Base-by-base conservation (phyloP, 2,113 vertebrate genomes). In the Peromyscus leucopus region DNA sequence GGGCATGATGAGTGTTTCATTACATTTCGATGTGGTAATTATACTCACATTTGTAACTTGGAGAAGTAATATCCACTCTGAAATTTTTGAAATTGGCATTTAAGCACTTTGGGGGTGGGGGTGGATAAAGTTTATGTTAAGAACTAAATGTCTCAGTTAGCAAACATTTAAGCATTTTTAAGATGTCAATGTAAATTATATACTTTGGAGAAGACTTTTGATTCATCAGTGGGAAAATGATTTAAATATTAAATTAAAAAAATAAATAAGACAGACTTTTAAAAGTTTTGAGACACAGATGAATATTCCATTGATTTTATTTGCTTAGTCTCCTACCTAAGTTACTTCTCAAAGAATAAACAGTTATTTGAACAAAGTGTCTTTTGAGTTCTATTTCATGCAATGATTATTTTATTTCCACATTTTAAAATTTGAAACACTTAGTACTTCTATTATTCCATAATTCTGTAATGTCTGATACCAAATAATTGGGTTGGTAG, bases 21-120 rank as follows among this genome's bases (percentile, higher is more conserved):
- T 96, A 57, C 92, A 93, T 84, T 97, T 94, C 65, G 76, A 26
- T 65, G 42, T 65, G 89, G 89, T 74, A 89, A 97, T 95, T 95
- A 69, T n/a, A 59, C 15, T 89, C 57, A 91, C 3, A 19, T 85
- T 80, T 63, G 6, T 89, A 65, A 94, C 36, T 21, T 21, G 78
- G 33, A 90, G 21, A 4, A 87, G 36, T 63, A 78, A 82, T 80
- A 96, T 31, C 36, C 12, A 67, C 67, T 90, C 2, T 90, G 19
- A 91, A 82, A 76, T 31, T 63, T 97, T 86, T 90, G 89, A 61
- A 91, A 6, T 92, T 90, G 69, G 13, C 42, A 90, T 94, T 92
- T 94, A 92, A 82, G 83, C 4, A 71, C 19, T 26, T 65, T 86
- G 91, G 10, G 24, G 10, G 2, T n/a, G n/a, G 13, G 4, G 24